These are phyloP conservation scores for Halocynthia roretzi DNA, from an alignment of 23 tunicate genomes.

Conservation along the genomic window DNA sequence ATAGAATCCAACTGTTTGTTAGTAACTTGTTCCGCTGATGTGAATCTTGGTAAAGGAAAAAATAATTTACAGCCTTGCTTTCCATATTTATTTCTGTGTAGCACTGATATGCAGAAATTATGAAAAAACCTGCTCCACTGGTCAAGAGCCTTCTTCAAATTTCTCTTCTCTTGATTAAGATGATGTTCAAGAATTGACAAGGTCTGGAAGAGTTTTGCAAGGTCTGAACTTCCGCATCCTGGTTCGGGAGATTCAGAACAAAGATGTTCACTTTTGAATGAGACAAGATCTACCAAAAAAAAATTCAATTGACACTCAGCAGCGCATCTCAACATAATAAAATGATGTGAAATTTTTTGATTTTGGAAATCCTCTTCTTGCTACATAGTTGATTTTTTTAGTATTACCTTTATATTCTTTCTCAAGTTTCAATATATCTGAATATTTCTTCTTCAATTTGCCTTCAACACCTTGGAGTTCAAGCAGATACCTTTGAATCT, in stretches of 20 bases:
- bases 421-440: conserved; percentile 34
- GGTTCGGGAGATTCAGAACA: conserved; percentile 53
- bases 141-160: conserved; percentile 32
- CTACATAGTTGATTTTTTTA: not conserved
- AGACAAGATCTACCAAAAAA: conserved; percentile 35
- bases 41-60: not conserved
- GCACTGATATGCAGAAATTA: too few species aligned
- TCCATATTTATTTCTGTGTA: not conserved
- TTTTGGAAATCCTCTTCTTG: not conserved
- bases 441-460: conserved; percentile 48
- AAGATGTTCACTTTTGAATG: conserved; percentile 21
- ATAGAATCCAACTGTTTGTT: conserved; percentile 9
- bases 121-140: conserved; percentile 54
- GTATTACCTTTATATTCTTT: conserved; percentile 49
- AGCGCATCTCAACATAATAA: not conserved
- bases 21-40: not conserved
- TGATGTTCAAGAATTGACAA: conserved; percentile 77
- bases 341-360: not conserved
- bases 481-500: conserved; percentile 13
- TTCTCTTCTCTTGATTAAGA: conserved; percentile 16
- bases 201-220: conserved; percentile 45
- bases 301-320: not conserved
- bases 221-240: conserved; percentile 54
- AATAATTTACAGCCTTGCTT: conserved; percentile 2
- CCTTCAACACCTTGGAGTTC: conserved; percentile 15